Percentiles rank a stretch among this genome's conserved stretches.
These are phyloP conservation scores for Apodemus sylvaticus DNA, from an alignment of 2,113 vertebrate genomes.

Conservation along the genomic window DNA sequence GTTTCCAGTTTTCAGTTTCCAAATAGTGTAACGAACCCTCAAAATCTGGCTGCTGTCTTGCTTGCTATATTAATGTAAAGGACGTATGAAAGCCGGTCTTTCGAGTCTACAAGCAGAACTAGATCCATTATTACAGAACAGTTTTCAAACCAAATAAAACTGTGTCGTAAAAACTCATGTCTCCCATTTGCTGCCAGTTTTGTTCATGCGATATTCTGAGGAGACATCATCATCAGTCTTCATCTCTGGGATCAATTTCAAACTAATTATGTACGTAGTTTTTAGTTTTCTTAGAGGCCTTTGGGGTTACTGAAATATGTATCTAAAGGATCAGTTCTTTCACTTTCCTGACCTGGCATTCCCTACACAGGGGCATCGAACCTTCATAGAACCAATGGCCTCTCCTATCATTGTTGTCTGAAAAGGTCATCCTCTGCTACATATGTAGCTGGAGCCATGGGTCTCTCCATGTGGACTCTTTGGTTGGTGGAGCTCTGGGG, in stretches of 20 bases:
- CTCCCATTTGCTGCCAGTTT: not conserved
- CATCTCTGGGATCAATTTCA: not conserved
- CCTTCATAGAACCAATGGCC: too few relatives aligned
- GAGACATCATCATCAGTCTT: not conserved
- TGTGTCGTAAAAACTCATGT: not conserved
- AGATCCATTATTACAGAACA: not conserved
- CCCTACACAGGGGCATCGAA: too few relatives aligned
- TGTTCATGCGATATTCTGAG: constrained; percentile 18
- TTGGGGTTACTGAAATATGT: not conserved
- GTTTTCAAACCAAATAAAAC: constrained; percentile 35
- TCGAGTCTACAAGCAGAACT: not conserved
- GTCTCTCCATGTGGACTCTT: too few relatives aligned
- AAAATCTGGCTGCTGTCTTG: not conserved
- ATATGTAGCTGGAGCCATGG: too few relatives aligned
- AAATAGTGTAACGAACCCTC: not conserved
- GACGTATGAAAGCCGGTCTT: not conserved
- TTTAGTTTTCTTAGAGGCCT: not conserved
- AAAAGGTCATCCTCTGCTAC: too few relatives aligned
- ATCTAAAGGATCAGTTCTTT: not conserved
- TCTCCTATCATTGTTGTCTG: too few relatives aligned
- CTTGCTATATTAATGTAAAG: not conserved
- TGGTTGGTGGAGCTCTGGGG: too few relatives aligned
- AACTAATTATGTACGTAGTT: not conserved
- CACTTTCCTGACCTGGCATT: too few relatives aligned
- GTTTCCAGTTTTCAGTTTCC: constrained; percentile 15